Conservation (phyloP, 2,797 vertebrate genomes). For the Trachurus trachurus region DNA sequence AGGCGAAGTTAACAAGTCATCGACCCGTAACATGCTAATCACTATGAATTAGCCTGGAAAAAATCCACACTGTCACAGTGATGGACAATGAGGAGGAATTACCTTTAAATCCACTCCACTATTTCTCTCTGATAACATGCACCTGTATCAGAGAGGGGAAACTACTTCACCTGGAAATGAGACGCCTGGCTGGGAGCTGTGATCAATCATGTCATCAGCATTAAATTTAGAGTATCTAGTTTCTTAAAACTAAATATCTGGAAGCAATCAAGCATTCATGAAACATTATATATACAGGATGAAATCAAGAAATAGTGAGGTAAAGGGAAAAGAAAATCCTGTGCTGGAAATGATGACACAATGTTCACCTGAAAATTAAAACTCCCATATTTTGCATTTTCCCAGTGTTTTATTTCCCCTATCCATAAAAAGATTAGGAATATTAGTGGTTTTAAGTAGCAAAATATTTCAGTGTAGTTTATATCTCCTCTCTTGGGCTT, state of each 20-base stretch:
- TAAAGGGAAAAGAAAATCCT: neutral
- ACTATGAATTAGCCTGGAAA: conserved; percentile 66
- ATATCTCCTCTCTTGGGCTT: no score
- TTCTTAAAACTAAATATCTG: neutral
- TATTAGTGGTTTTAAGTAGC: no score
- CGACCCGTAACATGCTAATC: conserved; percentile 71
- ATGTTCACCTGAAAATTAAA: no score
- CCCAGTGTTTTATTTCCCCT: no score
- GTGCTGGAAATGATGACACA: neutral
- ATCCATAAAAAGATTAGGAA: no score
- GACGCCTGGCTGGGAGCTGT: neutral
- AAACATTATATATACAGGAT: neutral
- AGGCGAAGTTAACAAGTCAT: conserved; percentile 68
- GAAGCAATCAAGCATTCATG: neutral
- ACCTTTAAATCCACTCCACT: conserved; percentile 22
- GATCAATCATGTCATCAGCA: neutral
- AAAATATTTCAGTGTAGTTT: no score
- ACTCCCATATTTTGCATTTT: no score
- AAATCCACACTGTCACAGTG: conserved; percentile 18
- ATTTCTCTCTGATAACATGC: conserved; percentile 16
- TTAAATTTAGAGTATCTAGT: neutral
- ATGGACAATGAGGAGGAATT: conserved; percentile 19
- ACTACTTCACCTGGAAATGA: neutral
- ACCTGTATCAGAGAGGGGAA: conserved; percentile 1
- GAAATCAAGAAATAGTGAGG: neutral